Evolutionary conservation across 1,140 invertebrate genomes (phyloP).

Genomic region (Temnothorax nylanderi): DNA sequence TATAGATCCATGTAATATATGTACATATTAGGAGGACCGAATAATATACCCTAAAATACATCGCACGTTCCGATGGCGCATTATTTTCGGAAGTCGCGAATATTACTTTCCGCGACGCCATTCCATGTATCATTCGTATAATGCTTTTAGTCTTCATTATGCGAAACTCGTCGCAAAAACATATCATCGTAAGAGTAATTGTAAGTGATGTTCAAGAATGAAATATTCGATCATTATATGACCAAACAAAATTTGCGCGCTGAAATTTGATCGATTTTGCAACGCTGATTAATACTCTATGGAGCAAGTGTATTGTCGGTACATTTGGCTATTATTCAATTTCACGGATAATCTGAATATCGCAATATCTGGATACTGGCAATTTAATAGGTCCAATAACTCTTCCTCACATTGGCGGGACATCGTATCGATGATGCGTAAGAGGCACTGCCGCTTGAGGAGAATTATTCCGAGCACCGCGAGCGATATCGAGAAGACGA

Average conservation of each 20-base stretch:
- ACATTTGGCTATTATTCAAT: neutral
- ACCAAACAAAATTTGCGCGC: neutral
- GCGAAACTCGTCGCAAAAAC: neutral
- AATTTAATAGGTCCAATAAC: neutral
- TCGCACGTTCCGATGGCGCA: neutral
- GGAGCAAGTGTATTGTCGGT: neutral
- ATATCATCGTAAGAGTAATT: neutral
- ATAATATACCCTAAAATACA: neutral
- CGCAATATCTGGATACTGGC: neutral
- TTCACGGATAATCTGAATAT: neutral
- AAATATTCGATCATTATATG: neutral
- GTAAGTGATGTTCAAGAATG: neutral
- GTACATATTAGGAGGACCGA: conserved; percentile 34
- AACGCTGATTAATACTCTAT: neutral
- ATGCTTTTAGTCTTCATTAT: conserved; percentile 34
- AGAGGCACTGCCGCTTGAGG: neutral
- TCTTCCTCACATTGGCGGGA: neutral
- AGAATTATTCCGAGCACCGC: conserved; percentile 34
- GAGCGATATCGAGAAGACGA: conserved; percentile 35
- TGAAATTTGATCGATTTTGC: neutral
- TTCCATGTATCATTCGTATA: neutral
- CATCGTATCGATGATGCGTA: conserved; percentile 27
- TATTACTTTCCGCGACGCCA: neutral
- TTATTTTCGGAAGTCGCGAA: conserved; percentile 13
- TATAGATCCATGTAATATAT: conserved; percentile 22